Base-by-base conservation (phyloP, 2,797 vertebrate species). In the Cichlasoma orientale region DNA sequence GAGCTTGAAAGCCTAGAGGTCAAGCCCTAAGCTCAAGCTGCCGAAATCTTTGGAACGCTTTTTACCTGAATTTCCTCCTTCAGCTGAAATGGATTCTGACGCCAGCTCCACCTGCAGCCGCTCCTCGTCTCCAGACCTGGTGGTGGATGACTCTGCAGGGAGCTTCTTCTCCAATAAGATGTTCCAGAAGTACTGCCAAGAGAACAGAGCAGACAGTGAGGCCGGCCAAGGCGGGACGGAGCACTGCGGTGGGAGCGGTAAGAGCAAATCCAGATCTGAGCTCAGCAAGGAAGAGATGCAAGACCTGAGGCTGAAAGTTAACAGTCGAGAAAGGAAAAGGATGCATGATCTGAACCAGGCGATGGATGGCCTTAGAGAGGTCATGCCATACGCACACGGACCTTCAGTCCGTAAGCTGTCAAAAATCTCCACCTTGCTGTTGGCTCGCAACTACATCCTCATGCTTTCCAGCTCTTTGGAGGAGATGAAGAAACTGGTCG, bases 261-360 rank as follows among this genome's bases (percentile, higher is more conserved):
- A 95, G 82, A 63, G 11, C 82, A 93, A 89, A 29, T 56, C 2
- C 87, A 83, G 86, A 16, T 80, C 87, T 0, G 94, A 94, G 0
- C 84, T 79, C 21, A 74, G 52, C 79, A 94, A 95, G 58, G 92
- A 93, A 0, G 94, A 95, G 75, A 19, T 80, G 52, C 96, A 96
- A 80, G 95, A 96, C 47, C 82, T 96, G 85, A 92, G 96, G n/a
- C 92, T 97, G 53, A 97, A 96, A 77, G 96, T 97, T 66, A 97
- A 97, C 92, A 95, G 96, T 31, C 94, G 96, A 0, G 96, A 97
- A 88, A 94, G 96, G 86, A 96, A 96, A 76, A 93, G 96, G 77
- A 97, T 97, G 96, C 96, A 97, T 1, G 96, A 97, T 75, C 92
- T 97, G 80, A 96, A 97, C 91, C 93, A 95, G 92, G 96, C 96